phyloP scores from a whole-genome alignment of 1,140 invertebrate species.

The Drosophila albomicans region DNA sequence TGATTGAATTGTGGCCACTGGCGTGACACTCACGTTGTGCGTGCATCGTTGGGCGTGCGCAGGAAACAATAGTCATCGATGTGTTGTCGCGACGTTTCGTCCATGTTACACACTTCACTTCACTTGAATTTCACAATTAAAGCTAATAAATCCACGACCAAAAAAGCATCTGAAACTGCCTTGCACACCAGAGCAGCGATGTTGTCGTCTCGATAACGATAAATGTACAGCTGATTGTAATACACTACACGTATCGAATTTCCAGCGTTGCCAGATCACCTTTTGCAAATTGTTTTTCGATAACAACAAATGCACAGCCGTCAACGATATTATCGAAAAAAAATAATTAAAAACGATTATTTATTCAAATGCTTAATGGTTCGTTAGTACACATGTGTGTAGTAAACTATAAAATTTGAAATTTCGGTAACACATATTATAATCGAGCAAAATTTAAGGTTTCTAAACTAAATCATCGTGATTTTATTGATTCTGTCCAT shows the following conservation, averaged over 20 bases:
- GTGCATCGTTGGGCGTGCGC: slow-evolving; percentile 85
- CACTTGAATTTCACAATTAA: slow-evolving; percentile 38
- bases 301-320: too few relatives aligned
- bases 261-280: slow-evolving; percentile 7
- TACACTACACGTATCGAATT: not conserved
- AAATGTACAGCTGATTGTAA: slow-evolving; percentile 15
- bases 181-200: not conserved
- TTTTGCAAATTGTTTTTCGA: too few relatives aligned
- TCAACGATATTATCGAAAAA: too few relatives aligned
- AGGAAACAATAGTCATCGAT: slow-evolving; percentile 87
- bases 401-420: too few relatives aligned
- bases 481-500: too few relatives aligned
- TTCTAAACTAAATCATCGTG: too few relatives aligned
- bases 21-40: slow-evolving; percentile 85
- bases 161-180: slow-evolving; percentile 15
- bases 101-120: slow-evolving; percentile 41
- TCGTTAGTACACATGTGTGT: too few relatives aligned
- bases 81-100: slow-evolving; percentile 85
- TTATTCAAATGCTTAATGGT: too few relatives aligned
- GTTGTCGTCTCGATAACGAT: slow-evolving; percentile 25
- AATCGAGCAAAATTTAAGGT: too few relatives aligned
- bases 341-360: too few relatives aligned
- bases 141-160: slow-evolving; percentile 24
- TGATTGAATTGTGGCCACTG: not conserved
- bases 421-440: too few relatives aligned